Conservation (phyloP, 2,797 vertebrate genomes). For the Alosa sapidissima region DNA sequence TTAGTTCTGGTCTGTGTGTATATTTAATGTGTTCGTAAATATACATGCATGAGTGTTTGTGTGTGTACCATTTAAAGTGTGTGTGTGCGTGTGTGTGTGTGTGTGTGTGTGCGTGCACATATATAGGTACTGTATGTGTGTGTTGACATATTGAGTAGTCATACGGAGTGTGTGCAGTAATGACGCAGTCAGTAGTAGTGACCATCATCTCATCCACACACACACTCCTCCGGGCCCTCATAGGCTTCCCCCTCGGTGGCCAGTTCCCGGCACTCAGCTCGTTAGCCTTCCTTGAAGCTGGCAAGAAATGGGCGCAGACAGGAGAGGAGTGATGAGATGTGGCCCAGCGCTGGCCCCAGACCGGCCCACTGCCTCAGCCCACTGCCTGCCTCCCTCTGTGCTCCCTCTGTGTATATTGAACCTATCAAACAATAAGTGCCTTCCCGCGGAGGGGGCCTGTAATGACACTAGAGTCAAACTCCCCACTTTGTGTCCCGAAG, state of each 20-base stretch:
- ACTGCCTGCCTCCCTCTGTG: not conserved
- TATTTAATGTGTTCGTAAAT: not conserved
- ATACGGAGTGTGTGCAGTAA: not conserved
- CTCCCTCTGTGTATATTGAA: slow-evolving; percentile 65
- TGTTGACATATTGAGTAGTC: not conserved
- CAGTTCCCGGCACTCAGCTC: not conserved
- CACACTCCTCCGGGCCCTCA: not conserved
- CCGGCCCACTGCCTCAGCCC: not conserved
- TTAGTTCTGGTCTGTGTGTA: no score
- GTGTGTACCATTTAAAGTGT: no score
- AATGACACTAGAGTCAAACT: slow-evolving; percentile 71
- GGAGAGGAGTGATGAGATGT: not conserved
- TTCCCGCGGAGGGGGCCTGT: slow-evolving; percentile 63
- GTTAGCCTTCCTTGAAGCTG: not conserved
- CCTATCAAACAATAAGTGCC: slow-evolving; percentile 78
- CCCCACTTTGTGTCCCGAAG: slow-evolving; percentile 64
- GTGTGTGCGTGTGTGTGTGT: not conserved
- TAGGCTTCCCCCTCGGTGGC: no score
- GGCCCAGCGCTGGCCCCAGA: not conserved
- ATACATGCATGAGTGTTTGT: not conserved
- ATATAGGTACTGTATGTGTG: not conserved
- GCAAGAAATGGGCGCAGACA: not conserved
- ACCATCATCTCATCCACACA: not conserved
- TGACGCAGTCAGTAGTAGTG: not conserved
- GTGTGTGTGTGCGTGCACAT: not conserved